Evolutionary conservation across 2,113 vertebrate species (phyloP), one percentile per base, ranked within the genome.

Genomic region (Bucco capensis): DNA sequence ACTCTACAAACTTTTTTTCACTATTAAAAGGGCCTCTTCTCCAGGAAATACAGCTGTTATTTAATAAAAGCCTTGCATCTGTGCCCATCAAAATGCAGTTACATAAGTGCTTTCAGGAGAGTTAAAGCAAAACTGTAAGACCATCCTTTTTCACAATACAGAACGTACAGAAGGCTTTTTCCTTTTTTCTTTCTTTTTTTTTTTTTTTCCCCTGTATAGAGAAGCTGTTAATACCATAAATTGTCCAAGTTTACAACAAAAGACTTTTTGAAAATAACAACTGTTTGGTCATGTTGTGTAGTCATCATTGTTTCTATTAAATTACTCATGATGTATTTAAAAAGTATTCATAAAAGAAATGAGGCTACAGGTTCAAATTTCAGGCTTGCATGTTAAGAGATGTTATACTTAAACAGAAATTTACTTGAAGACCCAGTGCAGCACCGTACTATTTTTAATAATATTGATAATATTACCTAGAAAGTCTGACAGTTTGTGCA

Each of bases 1-100:
- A 92, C 79, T 91, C 93, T 95, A 84, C 87, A 94, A 97, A 96
- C 82, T 93, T 83, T 78, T 93, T 81, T 88, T 77, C 78, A 24
- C 93, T 93, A 66, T 85, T 96, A 95, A 92, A 95, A 79, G 37
- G 49, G 25, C 78, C 74, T 89, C 33, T 22, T 40, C 42, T 84
- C 37, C 78, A 92, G 81, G 73, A 95, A 88, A 77, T 80, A 62
- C 73, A 93, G 74, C 56, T 88, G 60, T 83, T 91, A 50, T 66
- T 94, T 87, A 89, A 76, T 54, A 88, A 53, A 89, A 96, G 67
- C 5, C 37, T 87, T 84, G 24, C 70, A 64, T 51, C 47, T 73
- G 37, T 78, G 46, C 18, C 74, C 37, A 38, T 14, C 72, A 47
- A 92, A 94, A 74, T 76, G 22, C 14, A 93, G 79, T 69, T 90